Evolutionary conservation across 2,888 invertebrate genomes (phyloP).

Genomic region (Nasonovia ribisnigri): DNA sequence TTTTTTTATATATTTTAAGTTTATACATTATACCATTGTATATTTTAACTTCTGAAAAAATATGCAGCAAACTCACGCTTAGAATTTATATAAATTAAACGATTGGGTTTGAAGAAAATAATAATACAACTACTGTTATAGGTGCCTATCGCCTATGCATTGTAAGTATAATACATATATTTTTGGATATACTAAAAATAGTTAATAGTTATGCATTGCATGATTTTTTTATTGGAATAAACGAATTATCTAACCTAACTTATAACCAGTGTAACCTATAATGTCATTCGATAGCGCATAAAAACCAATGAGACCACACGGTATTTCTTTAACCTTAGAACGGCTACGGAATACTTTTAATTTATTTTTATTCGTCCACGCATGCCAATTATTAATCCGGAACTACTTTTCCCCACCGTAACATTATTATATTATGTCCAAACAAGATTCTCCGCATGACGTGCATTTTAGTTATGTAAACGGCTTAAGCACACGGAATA

Average conservation of each 20-base stretch:
- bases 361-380: neutral
- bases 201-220: neutral
- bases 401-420: constrained; percentile 25
- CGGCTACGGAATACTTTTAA: neutral
- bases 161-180: neutral
- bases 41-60: neutral
- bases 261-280: neutral
- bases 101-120: neutral
- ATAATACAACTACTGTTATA: neutral
- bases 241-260: neutral
- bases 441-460: constrained; percentile 22
- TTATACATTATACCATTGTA: neutral
- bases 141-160: neutral
- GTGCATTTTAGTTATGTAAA: constrained; percentile 15
- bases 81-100: neutral
- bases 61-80: neutral
- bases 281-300: neutral
- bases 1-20: neutral
- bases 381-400: constrained; percentile 19
- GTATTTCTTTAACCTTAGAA: neutral
- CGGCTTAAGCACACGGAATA: neutral
- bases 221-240: neutral
- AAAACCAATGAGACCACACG: neutral
- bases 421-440: neutral
- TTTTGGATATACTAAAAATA: neutral